phyloP scores from a whole-genome alignment of 2,113 vertebrate species.

The Camelus dromedarius region DNA sequence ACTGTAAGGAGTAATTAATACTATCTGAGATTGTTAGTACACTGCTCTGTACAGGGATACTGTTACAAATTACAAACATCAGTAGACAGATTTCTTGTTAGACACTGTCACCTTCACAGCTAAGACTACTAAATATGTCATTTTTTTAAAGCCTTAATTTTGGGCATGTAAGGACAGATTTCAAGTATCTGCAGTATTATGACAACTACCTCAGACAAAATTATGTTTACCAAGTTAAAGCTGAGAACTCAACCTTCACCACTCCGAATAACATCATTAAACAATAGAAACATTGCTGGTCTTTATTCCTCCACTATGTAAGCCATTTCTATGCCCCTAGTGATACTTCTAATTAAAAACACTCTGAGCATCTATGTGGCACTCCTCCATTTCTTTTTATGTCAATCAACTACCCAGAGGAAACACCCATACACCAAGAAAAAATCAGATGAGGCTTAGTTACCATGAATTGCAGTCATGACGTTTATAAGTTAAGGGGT shows the following conservation, averaged over 20 bases:
- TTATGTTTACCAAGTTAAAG: slow-evolving; percentile 49
- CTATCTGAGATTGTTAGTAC: not conserved
- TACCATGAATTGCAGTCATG: not conserved
- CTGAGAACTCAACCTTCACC: not conserved
- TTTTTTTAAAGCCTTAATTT: not conserved
- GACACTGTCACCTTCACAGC: not conserved
- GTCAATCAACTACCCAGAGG: not conserved
- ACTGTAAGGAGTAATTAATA: slow-evolving; percentile 56
- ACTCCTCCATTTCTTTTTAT: not conserved
- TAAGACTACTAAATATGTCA: slow-evolving; percentile 16
- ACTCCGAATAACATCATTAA: not conserved
- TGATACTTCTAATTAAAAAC: not conserved
- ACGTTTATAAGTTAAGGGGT: not conserved
- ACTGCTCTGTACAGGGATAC: not conserved
- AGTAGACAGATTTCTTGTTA: slow-evolving; percentile 27
- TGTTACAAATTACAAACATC: slow-evolving; percentile 37
- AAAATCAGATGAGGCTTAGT: not conserved
- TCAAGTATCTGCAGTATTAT: slow-evolving; percentile 26
- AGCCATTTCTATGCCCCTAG: not conserved
- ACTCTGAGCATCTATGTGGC: not conserved
- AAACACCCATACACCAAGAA: not conserved
- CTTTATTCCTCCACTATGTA: not conserved
- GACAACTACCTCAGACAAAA: slow-evolving; percentile 41
- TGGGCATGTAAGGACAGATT: not conserved
- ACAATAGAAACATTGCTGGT: not conserved